Conservation (phyloP, 2,888 invertebrate species). For the Stenodema calcarata region DNA sequence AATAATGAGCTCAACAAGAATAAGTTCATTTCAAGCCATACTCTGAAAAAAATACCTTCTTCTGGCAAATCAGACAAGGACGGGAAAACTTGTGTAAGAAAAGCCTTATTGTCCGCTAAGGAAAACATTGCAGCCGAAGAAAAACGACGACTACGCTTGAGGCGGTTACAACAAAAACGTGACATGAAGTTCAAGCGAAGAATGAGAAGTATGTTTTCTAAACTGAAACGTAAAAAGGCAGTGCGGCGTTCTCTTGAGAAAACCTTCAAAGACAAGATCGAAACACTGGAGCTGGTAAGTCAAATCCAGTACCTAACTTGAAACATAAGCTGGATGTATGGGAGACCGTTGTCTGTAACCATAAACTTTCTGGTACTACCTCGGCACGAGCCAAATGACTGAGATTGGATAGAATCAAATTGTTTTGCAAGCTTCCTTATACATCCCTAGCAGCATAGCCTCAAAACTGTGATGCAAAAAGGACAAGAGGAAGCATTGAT, state of each 20-base stretch:
- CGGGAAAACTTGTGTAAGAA: neutral
- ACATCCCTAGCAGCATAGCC: too few relatives aligned
- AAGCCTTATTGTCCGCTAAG: neutral
- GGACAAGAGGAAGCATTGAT: too few relatives aligned
- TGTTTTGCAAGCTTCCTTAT: too few relatives aligned
- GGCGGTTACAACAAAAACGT: conserved; percentile 13
- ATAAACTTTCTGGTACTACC: too few relatives aligned
- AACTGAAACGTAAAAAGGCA: neutral
- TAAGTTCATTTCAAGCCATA: neutral
- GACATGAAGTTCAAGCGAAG: conserved; percentile 30
- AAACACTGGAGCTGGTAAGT: conserved; percentile 30
- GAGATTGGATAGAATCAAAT: too few relatives aligned
- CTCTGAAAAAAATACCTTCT: neutral
- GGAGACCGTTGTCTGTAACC: too few relatives aligned
- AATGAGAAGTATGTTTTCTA: conserved; percentile 13
- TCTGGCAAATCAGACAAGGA: neutral
- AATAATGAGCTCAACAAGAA: neutral
- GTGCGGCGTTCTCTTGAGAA: conserved; percentile 15
- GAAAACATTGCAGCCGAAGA: conserved; percentile 1
- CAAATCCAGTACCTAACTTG: too few relatives aligned
- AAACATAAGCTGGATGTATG: too few relatives aligned
- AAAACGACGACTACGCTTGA: neutral
- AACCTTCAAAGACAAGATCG: conserved; percentile 39
- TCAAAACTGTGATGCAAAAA: too few relatives aligned
- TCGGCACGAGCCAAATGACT: too few relatives aligned